Base-by-base conservation (phyloP, 2,797 vertebrate species). In the Cirrhinus molitorella region DNA sequence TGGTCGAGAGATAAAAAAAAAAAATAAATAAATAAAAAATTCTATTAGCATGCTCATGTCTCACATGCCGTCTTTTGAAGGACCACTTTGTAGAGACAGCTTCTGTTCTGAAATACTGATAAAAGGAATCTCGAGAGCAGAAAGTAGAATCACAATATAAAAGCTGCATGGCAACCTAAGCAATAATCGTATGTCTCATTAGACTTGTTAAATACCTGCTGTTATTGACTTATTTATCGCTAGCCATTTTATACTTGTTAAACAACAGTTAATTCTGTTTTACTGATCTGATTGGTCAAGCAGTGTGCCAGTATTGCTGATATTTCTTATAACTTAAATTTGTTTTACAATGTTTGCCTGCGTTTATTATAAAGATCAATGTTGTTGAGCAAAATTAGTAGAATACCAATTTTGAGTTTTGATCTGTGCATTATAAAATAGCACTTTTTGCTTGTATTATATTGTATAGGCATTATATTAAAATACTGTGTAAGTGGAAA, bases 41-140 rank as follows among this genome's bases (percentile, higher is more conserved):
- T 12, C 37, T 68, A 55, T 74, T 67, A 75, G 71, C 72, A 57
- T 57, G 34, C 80, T 40, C 16, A 19, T 73, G 47, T 82, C 55
- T 83, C 49, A 57, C 72, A 57, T 57, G 49, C 1, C 2, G 37
- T 78, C 61, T 63, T 76, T 76, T 83, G 49, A 83, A 83, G 23
- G 13, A 11, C 37, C 34, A 34, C 37, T 68, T 76, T 83, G 49
- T 68, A 76, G 51, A 45, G 47, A 16, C 8, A 0, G 57, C 10
- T 57, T 83, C 63, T 57, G 21, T 55, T 67, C 23, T 55, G 61
- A 31, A 53, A 45, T 34, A 45, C 7, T 55, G 72, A 68, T 67
- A 67, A 53, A 66, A 83, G 34, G 13, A 73, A 45, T 59, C n/a
- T 67, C 17, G 43, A 43, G 49, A 76, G 8, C 61, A n/a, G 34